Evolutionary conservation across 2,888 invertebrate genomes (phyloP).

Genomic region (Dolichomitus sp.): DNA sequence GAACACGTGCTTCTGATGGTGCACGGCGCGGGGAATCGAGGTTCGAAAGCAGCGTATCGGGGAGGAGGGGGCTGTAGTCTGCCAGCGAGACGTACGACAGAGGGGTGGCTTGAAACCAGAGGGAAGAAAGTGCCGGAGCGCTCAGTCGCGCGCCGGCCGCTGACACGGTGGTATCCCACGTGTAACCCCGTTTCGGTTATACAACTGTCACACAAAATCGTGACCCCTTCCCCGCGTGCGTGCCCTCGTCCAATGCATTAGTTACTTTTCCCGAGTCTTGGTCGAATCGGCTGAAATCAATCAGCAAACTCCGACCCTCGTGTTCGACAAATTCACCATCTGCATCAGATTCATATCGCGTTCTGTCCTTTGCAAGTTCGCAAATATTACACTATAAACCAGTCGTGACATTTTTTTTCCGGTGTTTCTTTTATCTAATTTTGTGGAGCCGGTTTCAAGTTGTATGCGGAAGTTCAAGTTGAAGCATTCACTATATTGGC

Average conservation of each 20-base stretch:
- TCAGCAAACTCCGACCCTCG: not conserved
- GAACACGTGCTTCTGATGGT: slow-evolving; percentile 62
- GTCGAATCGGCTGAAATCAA: not conserved
- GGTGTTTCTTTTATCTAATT: not conserved
- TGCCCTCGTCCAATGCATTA: not conserved
- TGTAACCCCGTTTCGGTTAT: slow-evolving; percentile 67
- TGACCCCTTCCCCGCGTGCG: slow-evolving; percentile 36
- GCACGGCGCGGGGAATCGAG: slow-evolving; percentile 7
- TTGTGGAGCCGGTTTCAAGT: not conserved
- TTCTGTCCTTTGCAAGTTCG: not conserved
- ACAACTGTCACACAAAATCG: slow-evolving; percentile 40
- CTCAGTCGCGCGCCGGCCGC: slow-evolving; percentile 85
- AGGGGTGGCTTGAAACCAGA: slow-evolving; percentile 67
- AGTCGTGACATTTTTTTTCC: not conserved
- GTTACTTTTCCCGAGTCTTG: slow-evolving; percentile 32
- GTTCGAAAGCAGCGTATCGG: slow-evolving; percentile 11
- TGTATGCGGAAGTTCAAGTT: not conserved
- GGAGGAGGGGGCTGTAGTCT: slow-evolving; percentile 25
- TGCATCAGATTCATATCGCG: not conserved
- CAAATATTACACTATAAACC: not conserved
- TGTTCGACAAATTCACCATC: not conserved
- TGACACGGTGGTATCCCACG: slow-evolving; percentile 81
- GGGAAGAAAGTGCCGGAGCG: slow-evolving; percentile 71
- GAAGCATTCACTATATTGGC: not conserved
- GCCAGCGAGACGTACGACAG: slow-evolving; percentile 74